Base-by-base conservation (phyloP, 2,888 invertebrate genomes). In the Trichogramma evanescens region DNA sequence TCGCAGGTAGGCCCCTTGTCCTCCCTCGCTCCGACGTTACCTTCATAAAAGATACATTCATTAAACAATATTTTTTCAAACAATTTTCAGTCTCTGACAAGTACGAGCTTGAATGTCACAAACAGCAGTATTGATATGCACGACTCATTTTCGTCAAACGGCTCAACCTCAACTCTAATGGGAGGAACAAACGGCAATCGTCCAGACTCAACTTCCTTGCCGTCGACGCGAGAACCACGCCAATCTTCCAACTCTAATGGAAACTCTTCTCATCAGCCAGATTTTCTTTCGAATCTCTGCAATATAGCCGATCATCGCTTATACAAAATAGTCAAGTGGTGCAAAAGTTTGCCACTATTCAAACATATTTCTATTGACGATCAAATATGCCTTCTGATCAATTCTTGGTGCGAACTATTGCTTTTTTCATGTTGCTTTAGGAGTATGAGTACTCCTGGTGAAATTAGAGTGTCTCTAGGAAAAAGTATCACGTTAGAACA, bases 241-340 rank as follows among this genome's bases (percentile, higher is more conserved):
- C 69, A 70, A 56, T 40, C 56, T 45, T 39, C 52, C 58, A 54
- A 51, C 55, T 39, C 52, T 57, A 54, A 51, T 54, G 63, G 59
- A 42, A 72, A 69, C 63, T 62, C 76, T 4, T 70, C 74, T 3
- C 75, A 77, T 55, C 72, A 88, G 79, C 90, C 91, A 0, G 92
- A 93, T 80, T 88, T 91, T 77, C 83, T 94, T 56, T 91, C 92
- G 2, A 93, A 92, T 79, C 83, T 95, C 72, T 94, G 93, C 82
- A 91, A 92, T 75, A 94, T 95, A 63, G 96, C 96, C 51, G 97
- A 97, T 79, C 93, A 95, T 78, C 83, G 96, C 53, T 84, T 97
- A 13, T 97, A 96, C 78, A 95, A 96, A 82, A 95, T 97, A 69
- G 97, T 97, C 65, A 95, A 96, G 77, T 97, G 97, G 97, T 96